Conservation (phyloP, 2,113 vertebrate species). For the Neotoma lepida region DNA sequence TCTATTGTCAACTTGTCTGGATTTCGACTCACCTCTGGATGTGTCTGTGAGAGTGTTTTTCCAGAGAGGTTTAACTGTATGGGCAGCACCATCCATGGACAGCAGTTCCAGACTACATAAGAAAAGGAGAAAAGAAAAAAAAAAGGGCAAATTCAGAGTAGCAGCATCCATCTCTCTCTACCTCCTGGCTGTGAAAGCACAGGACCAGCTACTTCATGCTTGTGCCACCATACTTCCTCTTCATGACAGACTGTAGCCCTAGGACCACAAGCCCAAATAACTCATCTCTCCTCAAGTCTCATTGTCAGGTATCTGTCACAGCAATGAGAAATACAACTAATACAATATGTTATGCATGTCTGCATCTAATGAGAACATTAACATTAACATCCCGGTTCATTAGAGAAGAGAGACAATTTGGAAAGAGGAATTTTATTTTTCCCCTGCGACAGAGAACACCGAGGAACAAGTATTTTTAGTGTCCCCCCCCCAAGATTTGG, state of each 20-base stretch:
- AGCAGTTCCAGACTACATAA: neutral
- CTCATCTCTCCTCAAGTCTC: neutral
- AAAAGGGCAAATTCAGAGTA: neutral
- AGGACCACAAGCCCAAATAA: neutral
- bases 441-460: neutral
- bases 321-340: neutral
- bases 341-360: neutral
- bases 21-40: neutral
- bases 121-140: neutral
- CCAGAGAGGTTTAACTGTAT: neutral
- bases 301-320: neutral
- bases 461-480: neutral
- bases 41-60: neutral
- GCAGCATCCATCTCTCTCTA: neutral
- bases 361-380: neutral
- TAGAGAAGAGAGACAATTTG: slow-evolving; percentile 11
- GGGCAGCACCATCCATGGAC: too few species aligned
- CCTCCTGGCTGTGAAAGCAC: neutral
- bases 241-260: neutral
- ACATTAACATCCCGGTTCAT: neutral
- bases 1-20: neutral
- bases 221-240: neutral
- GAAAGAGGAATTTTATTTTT: neutral
- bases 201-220: neutral
- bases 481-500: neutral